A percentile compares a stretch with the other conserved stretches of the same genome.
phyloP scores from a whole-genome alignment of 2,888 invertebrate genomes.

The Dynastes hyllus region DNA sequence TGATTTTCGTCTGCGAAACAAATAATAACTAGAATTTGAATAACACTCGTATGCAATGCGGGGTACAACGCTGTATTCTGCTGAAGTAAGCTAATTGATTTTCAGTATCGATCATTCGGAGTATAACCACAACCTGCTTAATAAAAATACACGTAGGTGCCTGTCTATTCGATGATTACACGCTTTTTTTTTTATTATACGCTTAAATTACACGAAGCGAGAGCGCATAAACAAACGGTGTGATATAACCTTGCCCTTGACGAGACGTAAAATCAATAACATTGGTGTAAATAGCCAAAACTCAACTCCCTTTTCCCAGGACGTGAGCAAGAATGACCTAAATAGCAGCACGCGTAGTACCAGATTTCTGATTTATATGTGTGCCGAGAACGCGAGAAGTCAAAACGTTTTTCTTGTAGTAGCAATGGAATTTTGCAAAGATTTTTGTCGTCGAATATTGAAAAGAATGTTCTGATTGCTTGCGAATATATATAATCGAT shows the following conservation, averaged over 20 bases:
- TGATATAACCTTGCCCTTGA: conserved; percentile 34
- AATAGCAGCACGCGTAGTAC: background rate
- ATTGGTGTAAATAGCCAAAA: conserved; percentile 29
- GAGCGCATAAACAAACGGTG: conserved; percentile 20
- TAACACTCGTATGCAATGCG: no score
- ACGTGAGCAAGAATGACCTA: conserved; percentile 24
- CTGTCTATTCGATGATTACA: background rate
- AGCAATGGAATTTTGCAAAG: no score
- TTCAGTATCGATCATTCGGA: background rate
- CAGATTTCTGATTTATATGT: no score
- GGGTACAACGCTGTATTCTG: no score
- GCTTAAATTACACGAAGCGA: background rate
- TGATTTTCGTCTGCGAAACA: no score
- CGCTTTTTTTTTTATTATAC: background rate
- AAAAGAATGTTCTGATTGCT: no score
- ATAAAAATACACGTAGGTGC: background rate
- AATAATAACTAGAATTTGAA: no score
- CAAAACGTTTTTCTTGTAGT: no score
- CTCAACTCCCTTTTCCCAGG: conserved; percentile 14
- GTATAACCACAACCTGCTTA: conserved; percentile 2
- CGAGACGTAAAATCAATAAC: conserved; percentile 20
- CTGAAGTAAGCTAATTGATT: no score
- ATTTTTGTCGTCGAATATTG: no score
- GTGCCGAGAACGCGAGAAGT: no score
- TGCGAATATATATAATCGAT: no score